Percentiles rank a stretch among this genome's conserved stretches.
Evolutionary conservation across 2,888 invertebrate genomes (phyloP).

Genomic region (Papilio gigon): DNA sequence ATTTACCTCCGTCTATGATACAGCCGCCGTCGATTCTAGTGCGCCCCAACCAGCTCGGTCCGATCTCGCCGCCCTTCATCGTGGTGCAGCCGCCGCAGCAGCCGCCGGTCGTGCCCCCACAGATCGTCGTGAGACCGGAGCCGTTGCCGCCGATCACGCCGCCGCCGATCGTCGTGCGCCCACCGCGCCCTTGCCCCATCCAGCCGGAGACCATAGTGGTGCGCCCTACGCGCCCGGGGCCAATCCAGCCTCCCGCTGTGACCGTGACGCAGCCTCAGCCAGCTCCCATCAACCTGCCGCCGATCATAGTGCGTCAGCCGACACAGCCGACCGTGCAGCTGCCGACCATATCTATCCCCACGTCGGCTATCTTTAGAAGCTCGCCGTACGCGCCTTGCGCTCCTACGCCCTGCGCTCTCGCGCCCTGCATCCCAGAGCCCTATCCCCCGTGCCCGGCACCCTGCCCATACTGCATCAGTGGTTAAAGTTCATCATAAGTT

Average conservation of each 20-base stretch:
- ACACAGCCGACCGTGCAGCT: constrained; percentile 54
- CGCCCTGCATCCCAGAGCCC: neutral
- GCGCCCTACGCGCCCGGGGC: constrained; percentile 53
- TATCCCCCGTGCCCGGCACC: constrained; percentile 13
- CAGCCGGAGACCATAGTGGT: constrained; percentile 59
- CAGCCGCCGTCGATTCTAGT: constrained; percentile 69
- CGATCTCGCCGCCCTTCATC: constrained; percentile 58
- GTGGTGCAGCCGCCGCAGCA: constrained; percentile 55
- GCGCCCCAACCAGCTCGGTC: constrained; percentile 52
- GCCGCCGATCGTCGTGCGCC: constrained; percentile 57
- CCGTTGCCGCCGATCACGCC: constrained; percentile 55
- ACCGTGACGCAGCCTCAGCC: constrained; percentile 51
- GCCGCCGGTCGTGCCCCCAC: constrained; percentile 55
- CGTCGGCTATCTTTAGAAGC: constrained; percentile 36
- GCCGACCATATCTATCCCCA: constrained; percentile 54
- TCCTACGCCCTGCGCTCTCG: neutral
- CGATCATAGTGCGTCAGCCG: constrained; percentile 59
- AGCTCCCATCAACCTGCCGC: constrained; percentile 48
- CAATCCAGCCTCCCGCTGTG: constrained; percentile 52
- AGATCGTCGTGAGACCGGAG: constrained; percentile 57
- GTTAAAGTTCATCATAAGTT: neutral
- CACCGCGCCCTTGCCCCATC: constrained; percentile 54
- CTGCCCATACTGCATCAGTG: constrained; percentile 21
- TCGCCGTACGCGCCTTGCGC: neutral
- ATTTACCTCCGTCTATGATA: constrained; percentile 63